phyloP scores from a whole-genome alignment of 2,113 vertebrate genomes.

The Platysternon megacephalum region DNA sequence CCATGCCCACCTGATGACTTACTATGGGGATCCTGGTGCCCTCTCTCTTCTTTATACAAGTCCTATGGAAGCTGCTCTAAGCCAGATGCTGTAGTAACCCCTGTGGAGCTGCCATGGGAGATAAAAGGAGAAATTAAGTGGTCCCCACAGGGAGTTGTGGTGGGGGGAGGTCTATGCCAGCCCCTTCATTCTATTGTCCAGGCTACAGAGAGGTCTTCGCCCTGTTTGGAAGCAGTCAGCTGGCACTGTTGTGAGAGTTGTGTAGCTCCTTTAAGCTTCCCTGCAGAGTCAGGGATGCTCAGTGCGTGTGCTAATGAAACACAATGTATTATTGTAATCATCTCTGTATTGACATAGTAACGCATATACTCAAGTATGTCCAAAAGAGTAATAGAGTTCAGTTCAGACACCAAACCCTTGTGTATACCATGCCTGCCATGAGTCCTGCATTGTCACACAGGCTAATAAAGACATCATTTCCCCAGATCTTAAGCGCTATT shows the following conservation, averaged over 20 bases:
- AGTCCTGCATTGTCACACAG: not conserved
- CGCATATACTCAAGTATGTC: not conserved
- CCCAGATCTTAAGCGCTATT: constrained; percentile 49
- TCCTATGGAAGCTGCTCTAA: not conserved
- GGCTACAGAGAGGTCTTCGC: not conserved
- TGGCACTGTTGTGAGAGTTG: not conserved
- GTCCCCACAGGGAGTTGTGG: not conserved
- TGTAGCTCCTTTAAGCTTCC: not conserved
- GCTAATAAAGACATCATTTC: constrained; percentile 65
- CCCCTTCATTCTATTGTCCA: not conserved
- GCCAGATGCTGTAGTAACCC: not conserved
- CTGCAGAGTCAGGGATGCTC: not conserved
- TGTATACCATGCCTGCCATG: not conserved
- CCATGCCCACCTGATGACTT: not conserved
- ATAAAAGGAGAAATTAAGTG: not conserved
- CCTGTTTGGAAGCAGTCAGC: not conserved
- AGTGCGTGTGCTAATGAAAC: not conserved
- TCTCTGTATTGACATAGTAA: not conserved
- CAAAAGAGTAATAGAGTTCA: not conserved
- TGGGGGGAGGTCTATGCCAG: not conserved
- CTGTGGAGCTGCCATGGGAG: not conserved
- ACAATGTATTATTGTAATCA: not conserved
- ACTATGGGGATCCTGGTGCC: not conserved
- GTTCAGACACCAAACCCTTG: not conserved
- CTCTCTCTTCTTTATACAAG: not conserved